Percentiles rank a stretch among this genome's conserved stretches.
Evolutionary conservation across 2,113 vertebrate genomes (phyloP).

Genomic region (Rattus rattus): DNA sequence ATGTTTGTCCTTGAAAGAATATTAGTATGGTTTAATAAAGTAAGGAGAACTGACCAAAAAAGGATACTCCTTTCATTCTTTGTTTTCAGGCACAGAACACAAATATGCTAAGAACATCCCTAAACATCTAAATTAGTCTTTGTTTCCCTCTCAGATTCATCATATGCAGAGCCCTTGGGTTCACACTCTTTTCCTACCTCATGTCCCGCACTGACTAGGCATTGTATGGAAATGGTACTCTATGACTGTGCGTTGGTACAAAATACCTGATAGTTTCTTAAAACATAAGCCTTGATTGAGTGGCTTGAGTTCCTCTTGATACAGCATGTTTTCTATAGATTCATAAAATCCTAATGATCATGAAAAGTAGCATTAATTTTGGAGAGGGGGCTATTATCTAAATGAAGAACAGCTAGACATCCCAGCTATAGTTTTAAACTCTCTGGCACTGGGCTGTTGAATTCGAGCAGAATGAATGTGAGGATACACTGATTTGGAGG

Average conservation of each 20-base stretch:
- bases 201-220: neutral
- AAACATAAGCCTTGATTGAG: neutral
- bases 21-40: no score
- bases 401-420: neutral
- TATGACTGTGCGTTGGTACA: neutral
- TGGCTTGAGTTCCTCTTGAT: conserved; percentile 19
- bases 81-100: neutral
- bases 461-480: neutral
- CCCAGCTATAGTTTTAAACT: neutral
- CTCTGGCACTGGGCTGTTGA: neutral
- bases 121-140: neutral
- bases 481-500: neutral
- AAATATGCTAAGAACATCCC: neutral
- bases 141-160: neutral
- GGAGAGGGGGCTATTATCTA: neutral
- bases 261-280: neutral
- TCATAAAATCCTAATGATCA: neutral
- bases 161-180: neutral
- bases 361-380: conserved; percentile 10
- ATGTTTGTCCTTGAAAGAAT: no score
- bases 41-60: neutral
- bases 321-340: neutral
- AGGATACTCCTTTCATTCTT: neutral
- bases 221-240: neutral
- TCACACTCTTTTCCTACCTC: neutral